Percentiles rank a stretch among this genome's conserved stretches.
phyloP scores from a whole-genome alignment of 2,113 vertebrate species.

The Redunca redunca region DNA sequence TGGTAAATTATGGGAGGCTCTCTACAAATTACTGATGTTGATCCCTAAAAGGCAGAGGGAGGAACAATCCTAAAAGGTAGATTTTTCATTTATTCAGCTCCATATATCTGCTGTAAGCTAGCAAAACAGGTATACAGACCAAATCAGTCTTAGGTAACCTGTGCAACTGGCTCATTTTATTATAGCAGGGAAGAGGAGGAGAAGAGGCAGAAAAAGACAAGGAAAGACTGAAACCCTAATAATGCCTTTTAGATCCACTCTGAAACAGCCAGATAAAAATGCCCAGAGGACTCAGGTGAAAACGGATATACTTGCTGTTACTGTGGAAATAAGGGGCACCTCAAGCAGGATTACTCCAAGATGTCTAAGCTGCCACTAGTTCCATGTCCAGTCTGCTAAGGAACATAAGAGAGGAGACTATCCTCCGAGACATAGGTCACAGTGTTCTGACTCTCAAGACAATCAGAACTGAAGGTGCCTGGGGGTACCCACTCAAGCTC shows the following conservation, averaged over 20 bases:
- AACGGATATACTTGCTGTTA: not conserved
- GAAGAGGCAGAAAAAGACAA: not conserved
- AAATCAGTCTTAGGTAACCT: not conserved
- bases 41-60: not conserved
- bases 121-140: not conserved
- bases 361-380: not conserved
- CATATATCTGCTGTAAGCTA: not conserved
- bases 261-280: not conserved
- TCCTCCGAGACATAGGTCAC: rapidly evolving
- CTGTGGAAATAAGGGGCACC: not conserved
- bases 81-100: not conserved
- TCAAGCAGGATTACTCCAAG: not conserved
- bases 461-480: not conserved
- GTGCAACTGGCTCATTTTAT: not conserved
- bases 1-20: not conserved
- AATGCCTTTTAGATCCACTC: not conserved
- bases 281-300: not conserved
- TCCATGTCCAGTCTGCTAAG: not conserved
- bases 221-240: not conserved
- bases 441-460: not conserved
- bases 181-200: not conserved
- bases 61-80: not conserved
- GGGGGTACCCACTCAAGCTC: not conserved
- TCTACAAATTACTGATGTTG: not conserved
- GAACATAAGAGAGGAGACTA: not conserved